These are phyloP conservation scores for Epizoanthus ramosus DNA, from an alignment of 92 coral and sea anemone genomes.

Conservation along the genomic window DNA sequence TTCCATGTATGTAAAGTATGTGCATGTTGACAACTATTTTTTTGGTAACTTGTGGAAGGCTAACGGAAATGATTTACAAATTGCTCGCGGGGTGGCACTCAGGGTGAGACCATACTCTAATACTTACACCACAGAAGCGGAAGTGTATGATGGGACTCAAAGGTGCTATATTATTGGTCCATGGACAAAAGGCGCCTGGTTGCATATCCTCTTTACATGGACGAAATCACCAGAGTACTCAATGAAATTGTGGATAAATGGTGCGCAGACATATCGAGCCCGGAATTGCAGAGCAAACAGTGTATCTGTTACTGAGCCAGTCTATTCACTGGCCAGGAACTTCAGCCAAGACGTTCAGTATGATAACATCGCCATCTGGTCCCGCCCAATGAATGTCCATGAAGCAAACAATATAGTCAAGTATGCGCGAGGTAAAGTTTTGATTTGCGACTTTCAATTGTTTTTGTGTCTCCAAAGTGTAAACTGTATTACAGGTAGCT, in stretches of 20 bases:
- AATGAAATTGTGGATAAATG: conserved; percentile 15
- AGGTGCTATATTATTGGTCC: not conserved
- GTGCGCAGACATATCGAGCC: not conserved
- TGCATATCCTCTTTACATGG: conserved; percentile 4
- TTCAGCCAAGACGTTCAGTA: conserved; percentile 13
- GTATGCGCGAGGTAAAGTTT: conserved; percentile 1
- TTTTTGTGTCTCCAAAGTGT: too few relatives aligned
- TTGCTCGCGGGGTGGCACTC: conserved; percentile 19
- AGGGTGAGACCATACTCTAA: not conserved
- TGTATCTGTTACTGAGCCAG: conserved; percentile 1
- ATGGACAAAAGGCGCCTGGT: conserved; percentile 1
- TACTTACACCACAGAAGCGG: not conserved
- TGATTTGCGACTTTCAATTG: not conserved
- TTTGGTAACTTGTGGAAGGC: conserved; percentile 31
- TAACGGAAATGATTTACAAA: not conserved
- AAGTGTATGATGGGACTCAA: conserved; percentile 23
- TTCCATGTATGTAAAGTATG: conserved; percentile 32
- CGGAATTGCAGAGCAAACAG: not conserved
- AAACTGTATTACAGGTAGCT: too few relatives aligned
- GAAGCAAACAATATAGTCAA: not conserved
- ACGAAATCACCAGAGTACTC: not conserved
- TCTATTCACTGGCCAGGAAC: conserved; percentile 3
- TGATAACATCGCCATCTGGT: conserved; percentile 40
- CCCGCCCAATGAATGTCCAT: not conserved
- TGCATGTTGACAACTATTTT: not conserved